Conservation (phyloP, 2,113 vertebrate species). For the Gobiocypris rarus region DNA sequence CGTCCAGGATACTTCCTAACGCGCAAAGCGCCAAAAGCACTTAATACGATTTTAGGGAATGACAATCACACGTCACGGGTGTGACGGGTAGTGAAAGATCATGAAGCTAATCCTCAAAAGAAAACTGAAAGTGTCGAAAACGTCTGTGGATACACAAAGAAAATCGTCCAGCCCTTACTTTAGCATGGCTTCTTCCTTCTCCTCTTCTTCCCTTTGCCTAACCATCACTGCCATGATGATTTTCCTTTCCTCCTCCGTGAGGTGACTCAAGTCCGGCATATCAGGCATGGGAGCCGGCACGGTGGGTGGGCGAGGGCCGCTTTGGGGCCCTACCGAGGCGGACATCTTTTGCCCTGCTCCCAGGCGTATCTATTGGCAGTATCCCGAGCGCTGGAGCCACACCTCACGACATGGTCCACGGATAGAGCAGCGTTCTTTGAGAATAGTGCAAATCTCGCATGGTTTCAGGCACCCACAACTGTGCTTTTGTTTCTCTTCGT, state of each 20-base stretch:
- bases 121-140: conserved; percentile 3
- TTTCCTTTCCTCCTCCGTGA: conserved; percentile 96
- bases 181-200: conserved; percentile 98
- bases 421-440: conserved; percentile 66
- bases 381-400: conserved; percentile 71
- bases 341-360: conserved; percentile 83
- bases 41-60: neutral
- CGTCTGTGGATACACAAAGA: conserved; percentile 24
- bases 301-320: conserved; percentile 92
- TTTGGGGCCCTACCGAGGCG: conserved; percentile 89
- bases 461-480: conserved; percentile 79
- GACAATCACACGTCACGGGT: neutral
- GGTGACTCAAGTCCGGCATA: conserved; percentile 97
- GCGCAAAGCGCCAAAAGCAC: neutral
- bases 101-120: neutral
- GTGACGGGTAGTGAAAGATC: neutral
- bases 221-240: conserved; percentile 99
- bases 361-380: conserved; percentile 77
- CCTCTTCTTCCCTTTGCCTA: conserved; percentile 96
- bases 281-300: conserved; percentile 91
- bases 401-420: conserved; percentile 81
- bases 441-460: conserved; percentile 81
- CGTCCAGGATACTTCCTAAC: neutral
- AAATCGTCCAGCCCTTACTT: conserved; percentile 85
- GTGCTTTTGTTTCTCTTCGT: conserved; percentile 70